A percentile compares a stretch with the other conserved stretches of the same genome.
These are phyloP conservation scores for Chrysomela aeneicollis DNA, from an alignment of 2,888 invertebrate genomes.

Conservation along the genomic window DNA sequence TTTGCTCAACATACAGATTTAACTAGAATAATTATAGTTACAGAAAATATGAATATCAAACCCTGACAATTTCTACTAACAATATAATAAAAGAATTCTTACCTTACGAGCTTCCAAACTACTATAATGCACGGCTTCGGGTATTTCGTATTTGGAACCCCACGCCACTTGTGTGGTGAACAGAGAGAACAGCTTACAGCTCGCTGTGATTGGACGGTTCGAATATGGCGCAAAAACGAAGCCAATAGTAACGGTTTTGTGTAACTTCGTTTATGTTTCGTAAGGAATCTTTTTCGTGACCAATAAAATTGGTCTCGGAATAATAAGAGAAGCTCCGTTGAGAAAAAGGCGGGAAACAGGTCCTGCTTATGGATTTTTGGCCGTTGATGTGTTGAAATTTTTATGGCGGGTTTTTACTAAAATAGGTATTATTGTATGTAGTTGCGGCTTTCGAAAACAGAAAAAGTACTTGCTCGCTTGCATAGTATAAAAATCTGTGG, in stretches of 20 bases:
- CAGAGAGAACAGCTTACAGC: slow-evolving; percentile 61
- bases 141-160: slow-evolving; percentile 69
- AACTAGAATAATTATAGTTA: slow-evolving; percentile 54
- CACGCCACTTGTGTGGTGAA: slow-evolving; percentile 71
- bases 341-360: slow-evolving; percentile 35
- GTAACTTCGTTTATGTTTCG: slow-evolving; percentile 64
- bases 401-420: too few relatives aligned
- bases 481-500: too few relatives aligned
- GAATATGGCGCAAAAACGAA: slow-evolving; percentile 67
- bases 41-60: slow-evolving; percentile 56
- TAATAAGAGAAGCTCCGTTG: slow-evolving; percentile 50
- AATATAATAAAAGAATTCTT: slow-evolving; percentile 68
- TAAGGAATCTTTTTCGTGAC: slow-evolving; percentile 62
- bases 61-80: slow-evolving; percentile 64
- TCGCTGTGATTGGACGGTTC: slow-evolving; percentile 65
- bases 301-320: slow-evolving; percentile 53
- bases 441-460: too few relatives aligned
- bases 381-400: background rate
- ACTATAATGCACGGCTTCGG: slow-evolving; percentile 67
- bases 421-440: too few relatives aligned
- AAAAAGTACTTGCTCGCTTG: too few relatives aligned
- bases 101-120: slow-evolving; percentile 67
- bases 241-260: slow-evolving; percentile 64
- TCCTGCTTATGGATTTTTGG: background rate
- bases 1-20: slow-evolving; percentile 47